Base-by-base conservation (phyloP, 2,888 invertebrate genomes). In the Chrysotoxum bicinctum region DNA sequence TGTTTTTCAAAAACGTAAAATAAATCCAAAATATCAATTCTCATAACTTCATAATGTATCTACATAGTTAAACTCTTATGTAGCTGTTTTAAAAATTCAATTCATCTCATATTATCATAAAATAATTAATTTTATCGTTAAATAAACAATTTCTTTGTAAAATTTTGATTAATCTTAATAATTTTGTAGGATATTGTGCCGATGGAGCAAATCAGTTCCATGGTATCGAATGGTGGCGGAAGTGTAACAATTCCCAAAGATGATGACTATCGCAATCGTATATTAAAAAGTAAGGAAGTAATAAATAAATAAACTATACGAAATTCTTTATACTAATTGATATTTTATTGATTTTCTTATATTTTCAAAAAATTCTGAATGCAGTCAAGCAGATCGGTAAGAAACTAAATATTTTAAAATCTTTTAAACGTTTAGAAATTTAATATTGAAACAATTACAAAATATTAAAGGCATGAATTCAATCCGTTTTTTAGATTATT, bases 151-250 rank as follows among this genome's bases (percentile, higher is more conserved):
- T 9, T 9, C 8, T 32, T 32, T 7, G 7, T 9, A 8, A 32
- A 35, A 12, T 12, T 35, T 35, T 43, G 3, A 9, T 16, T 35
- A 16, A 43, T 0, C 10, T 10, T 19, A n/a, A 32, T 37, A 35
- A 8, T 14, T 58, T 37, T 90, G 64, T 88, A 91, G 91, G 91
- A 91, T 88, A 91, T 92, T 89, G 90, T 92, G 88, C 92, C 91
- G 82, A 91, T 92, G 92, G 92, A 92, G 88, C 91, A 91, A 89
- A 89, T 91, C 64, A 91, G 91, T 89, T 91, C 91, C 83, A 90
- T 91, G 89, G 90, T 91, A 75, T 91, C 92, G 79, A 91, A 91
- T 85, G 89, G 89, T 58, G 91, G 91, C 52, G 91, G 91, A 79
- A 91, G 91, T 75, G 90, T 91, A 19, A 90, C 91, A 84, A 90